phyloP scores from a whole-genome alignment of 2,888 invertebrate genomes.

The Eudasyphora cyanicolor region DNA sequence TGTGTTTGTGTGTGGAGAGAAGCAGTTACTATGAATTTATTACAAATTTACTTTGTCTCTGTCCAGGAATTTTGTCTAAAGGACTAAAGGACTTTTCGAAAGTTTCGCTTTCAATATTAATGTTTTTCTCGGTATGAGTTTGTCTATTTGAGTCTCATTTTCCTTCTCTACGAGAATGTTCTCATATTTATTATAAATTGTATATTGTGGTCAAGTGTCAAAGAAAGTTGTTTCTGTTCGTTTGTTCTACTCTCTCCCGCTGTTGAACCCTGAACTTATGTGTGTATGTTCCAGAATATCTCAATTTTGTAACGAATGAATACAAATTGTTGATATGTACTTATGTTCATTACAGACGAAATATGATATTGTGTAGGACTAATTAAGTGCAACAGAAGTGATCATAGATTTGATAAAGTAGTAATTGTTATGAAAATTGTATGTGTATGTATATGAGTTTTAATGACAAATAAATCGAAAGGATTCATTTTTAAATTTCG shows the following conservation, averaged over 20 bases:
- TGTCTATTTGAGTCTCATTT: not conserved
- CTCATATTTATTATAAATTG: conserved; percentile 54
- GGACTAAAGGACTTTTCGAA: not conserved
- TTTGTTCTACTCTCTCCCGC: too few species aligned
- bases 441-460: too few species aligned
- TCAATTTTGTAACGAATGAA: not conserved
- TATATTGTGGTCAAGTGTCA: conserved; percentile 63
- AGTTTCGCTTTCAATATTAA: conserved; percentile 13
- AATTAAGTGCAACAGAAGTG: not conserved
- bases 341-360: not conserved
- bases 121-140: not conserved
- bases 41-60: conserved; percentile 55
- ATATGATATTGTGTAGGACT: not conserved
- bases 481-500: too few species aligned
- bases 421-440: too few species aligned
- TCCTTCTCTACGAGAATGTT: too few species aligned
- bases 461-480: too few species aligned
- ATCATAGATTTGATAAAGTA: not conserved
- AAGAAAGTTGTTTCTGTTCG: conserved; percentile 32
- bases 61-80: conserved; percentile 39
- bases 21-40: conserved; percentile 21
- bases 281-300: not conserved
- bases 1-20: not conserved
- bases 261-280: not conserved
- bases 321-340: not conserved